A percentile compares a stretch with the other conserved stretches of the same genome.
These are phyloP conservation scores for Hydrochoerus hydrochaeris DNA, from an alignment of 2,113 vertebrate species.

Conservation along the genomic window DNA sequence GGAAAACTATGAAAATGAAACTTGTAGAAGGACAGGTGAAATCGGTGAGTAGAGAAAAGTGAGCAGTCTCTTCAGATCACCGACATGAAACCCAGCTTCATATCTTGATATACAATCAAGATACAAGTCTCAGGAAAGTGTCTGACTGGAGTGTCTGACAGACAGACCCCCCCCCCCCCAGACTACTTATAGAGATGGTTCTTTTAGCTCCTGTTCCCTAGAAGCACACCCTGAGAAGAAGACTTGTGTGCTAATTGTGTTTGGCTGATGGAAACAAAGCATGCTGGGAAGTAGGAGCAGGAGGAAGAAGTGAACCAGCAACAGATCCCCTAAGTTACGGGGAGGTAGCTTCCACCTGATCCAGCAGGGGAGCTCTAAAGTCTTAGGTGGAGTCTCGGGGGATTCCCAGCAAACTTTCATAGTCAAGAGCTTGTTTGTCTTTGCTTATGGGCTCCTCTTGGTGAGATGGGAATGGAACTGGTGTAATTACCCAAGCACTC, in stretches of 20 bases:
- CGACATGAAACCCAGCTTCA: background rate
- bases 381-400: background rate
- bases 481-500: background rate
- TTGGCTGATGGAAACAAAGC: background rate
- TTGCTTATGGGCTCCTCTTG: background rate
- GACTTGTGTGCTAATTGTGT: background rate
- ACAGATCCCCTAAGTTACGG: background rate
- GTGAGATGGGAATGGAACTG: accelerated
- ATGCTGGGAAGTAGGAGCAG: background rate
- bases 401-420: background rate
- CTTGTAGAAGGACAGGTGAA: background rate
- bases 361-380: background rate
- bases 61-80: background rate
- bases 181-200: background rate
- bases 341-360: background rate
- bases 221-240: background rate
- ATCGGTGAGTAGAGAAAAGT: background rate
- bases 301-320: background rate
- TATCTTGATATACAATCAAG: background rate
- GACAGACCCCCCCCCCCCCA: background rate
- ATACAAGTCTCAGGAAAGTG: background rate
- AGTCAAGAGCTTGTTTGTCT: background rate
- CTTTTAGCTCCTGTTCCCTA: background rate
- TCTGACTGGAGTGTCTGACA: background rate
- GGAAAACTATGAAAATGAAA: background rate